phyloP scores from a whole-genome alignment of 2,888 invertebrate genomes.

The Lasioglossum villosulum region DNA sequence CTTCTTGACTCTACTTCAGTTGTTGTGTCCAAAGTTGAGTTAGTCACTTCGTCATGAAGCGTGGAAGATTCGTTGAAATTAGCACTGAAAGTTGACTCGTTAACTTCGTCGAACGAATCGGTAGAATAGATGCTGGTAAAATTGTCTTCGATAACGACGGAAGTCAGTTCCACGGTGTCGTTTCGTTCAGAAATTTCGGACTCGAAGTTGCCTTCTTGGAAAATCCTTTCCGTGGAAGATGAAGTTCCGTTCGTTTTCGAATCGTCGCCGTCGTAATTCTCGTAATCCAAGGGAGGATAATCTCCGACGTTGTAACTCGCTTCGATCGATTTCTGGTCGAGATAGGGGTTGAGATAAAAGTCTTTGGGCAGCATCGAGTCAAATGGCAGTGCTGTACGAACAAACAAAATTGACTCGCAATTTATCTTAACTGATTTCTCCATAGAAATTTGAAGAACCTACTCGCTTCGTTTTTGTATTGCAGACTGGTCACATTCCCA shows the following conservation, averaged over 20 bases:
- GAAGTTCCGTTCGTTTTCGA: neutral
- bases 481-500: slow-evolving; percentile 64
- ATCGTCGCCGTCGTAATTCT: slow-evolving; percentile 51
- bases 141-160: neutral
- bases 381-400: slow-evolving; percentile 40
- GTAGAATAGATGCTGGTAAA: neutral
- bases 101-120: neutral
- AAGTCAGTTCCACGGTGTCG: neutral
- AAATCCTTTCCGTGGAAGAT: neutral
- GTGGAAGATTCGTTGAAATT: neutral
- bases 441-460: neutral
- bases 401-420: neutral
- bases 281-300: slow-evolving; percentile 70
- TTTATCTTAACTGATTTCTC: neutral
- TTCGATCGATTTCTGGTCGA: slow-evolving; percentile 52
- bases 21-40: neutral
- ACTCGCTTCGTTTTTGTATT: slow-evolving; percentile 47
- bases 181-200: neutral
- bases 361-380: slow-evolving; percentile 7
- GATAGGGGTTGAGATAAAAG: slow-evolving; percentile 42
- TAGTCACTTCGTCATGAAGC: neutral
- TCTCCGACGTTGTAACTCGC: slow-evolving; percentile 64
- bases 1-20: slow-evolving; percentile 3
- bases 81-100: neutral
- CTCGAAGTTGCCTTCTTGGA: slow-evolving; percentile 1